phyloP scores from a whole-genome alignment of 2,888 invertebrate species.

The Limnephilus marmoratus region DNA sequence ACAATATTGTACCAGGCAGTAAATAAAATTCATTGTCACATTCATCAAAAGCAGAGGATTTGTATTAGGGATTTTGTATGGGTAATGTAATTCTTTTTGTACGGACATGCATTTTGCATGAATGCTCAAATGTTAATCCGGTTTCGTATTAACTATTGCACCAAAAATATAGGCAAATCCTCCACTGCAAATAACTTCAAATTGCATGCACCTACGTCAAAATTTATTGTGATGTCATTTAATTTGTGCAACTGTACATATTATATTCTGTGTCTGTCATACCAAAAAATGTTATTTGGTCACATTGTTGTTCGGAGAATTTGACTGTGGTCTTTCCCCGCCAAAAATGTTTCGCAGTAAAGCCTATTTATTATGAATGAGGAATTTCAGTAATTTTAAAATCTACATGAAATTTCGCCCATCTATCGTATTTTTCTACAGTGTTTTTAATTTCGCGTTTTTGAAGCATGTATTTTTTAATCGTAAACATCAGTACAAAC shows the following conservation, averaged over 20 bases:
- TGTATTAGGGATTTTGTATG: neutral
- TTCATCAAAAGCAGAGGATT: neutral
- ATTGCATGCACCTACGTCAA: neutral
- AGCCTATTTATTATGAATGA: neutral
- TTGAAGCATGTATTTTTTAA: too few relatives aligned
- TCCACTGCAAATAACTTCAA: neutral
- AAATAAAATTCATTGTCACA: slow-evolving; percentile 17
- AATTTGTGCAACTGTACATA: neutral
- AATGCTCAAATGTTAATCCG: slow-evolving; percentile 2
- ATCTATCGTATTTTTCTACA: neutral
- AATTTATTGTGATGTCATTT: neutral
- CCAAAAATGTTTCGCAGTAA: neutral
- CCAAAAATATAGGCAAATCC: neutral
- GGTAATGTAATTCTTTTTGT: slow-evolving; percentile 2
- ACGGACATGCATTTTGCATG: neutral
- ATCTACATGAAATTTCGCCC: neutral
- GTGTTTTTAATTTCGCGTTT: too few relatives aligned
- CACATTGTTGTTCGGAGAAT: neutral
- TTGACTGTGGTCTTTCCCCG: neutral
- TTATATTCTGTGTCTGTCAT: neutral
- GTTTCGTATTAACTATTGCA: neutral
- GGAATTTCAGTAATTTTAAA: neutral
- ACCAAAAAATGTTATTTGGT: neutral
- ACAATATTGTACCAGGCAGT: neutral
- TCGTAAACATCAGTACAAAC: too few relatives aligned